These are phyloP conservation scores for Bactericera cockerelli DNA, from an alignment of 1,140 invertebrate species.

Conservation along the genomic window DNA sequence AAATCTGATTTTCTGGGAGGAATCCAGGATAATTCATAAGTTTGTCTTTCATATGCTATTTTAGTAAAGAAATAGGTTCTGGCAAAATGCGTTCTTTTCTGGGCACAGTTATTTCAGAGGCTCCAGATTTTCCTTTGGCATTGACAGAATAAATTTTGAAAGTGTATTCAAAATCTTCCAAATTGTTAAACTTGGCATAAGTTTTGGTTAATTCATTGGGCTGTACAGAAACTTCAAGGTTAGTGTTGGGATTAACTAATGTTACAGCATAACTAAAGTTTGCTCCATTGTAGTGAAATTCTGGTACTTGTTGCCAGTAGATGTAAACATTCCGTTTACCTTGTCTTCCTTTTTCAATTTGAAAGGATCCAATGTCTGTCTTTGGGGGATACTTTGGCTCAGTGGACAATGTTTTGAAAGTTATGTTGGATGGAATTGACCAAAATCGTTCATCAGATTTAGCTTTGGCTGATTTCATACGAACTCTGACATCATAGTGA, in stretches of 20 bases:
- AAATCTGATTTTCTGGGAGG: constrained; percentile 25
- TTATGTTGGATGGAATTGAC: constrained; percentile 40
- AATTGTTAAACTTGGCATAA: constrained; percentile 22
- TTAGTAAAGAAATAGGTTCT: constrained; percentile 44
- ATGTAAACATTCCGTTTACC: constrained; percentile 37
- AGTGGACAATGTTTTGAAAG: constrained; percentile 37
- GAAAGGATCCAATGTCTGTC: constrained; percentile 46
- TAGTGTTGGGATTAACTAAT: not conserved
- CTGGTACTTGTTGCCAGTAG: constrained; percentile 50
- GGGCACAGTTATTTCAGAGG: constrained; percentile 42
- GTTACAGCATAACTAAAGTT: constrained; percentile 32
- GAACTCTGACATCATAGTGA: constrained; percentile 48
- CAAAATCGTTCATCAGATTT: constrained; percentile 36
- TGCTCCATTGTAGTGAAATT: constrained; percentile 40
- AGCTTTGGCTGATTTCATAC: constrained; percentile 37
- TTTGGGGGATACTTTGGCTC: constrained; percentile 41
- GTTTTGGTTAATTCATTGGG: not conserved
- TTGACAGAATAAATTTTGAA: constrained; percentile 40
- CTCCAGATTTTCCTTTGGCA: constrained; percentile 36
- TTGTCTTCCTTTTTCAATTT: constrained; percentile 31
- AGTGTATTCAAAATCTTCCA: constrained; percentile 32
- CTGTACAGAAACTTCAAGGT: not conserved
- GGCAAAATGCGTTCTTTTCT: constrained; percentile 24
- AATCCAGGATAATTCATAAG: constrained; percentile 55
- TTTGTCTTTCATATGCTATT: constrained; percentile 43